Evolutionary conservation across 1,140 invertebrate genomes (phyloP).

Genomic region (Eubasilissa regina): DNA sequence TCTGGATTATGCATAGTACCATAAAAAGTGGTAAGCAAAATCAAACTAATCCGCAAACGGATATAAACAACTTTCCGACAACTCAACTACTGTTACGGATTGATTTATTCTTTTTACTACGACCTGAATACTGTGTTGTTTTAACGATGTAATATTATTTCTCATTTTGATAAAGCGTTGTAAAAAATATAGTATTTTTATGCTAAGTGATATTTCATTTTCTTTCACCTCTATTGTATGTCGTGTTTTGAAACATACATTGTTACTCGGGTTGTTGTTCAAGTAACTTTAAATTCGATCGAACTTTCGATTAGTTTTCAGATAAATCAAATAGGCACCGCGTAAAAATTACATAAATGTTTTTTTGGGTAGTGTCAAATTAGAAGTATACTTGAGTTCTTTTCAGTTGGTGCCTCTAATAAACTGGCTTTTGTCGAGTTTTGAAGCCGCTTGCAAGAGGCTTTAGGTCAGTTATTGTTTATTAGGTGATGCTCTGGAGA

Average conservation of each 20-base stretch:
- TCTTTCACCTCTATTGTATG: background rate
- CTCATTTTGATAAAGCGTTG: too few species aligned
- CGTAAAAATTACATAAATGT: background rate
- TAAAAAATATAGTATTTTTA: too few species aligned
- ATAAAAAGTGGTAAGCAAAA: background rate
- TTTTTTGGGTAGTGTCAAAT: background rate
- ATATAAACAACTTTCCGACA: background rate
- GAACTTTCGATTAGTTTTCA: background rate
- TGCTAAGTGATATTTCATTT: background rate
- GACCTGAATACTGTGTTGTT: background rate
- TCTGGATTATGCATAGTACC: slow-evolving; percentile 23
- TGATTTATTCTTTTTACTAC: slow-evolving; percentile 1
- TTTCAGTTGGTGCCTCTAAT: background rate
- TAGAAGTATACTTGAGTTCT: too few species aligned
- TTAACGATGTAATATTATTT: too few species aligned
- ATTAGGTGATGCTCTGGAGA: slow-evolving; percentile 57
- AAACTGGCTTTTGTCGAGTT: background rate
- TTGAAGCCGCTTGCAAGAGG: background rate
- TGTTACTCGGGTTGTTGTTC: background rate
- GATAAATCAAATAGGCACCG: background rate
- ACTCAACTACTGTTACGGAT: background rate
- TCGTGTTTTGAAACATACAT: background rate
- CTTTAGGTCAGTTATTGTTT: slow-evolving; percentile 41
- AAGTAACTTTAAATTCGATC: background rate
- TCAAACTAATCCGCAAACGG: slow-evolving; percentile 13